Evolutionary conservation across 2,888 invertebrate genomes (phyloP), one percentile per base, ranked within the genome.

Genomic region (Drosophila seclusa): DNA sequence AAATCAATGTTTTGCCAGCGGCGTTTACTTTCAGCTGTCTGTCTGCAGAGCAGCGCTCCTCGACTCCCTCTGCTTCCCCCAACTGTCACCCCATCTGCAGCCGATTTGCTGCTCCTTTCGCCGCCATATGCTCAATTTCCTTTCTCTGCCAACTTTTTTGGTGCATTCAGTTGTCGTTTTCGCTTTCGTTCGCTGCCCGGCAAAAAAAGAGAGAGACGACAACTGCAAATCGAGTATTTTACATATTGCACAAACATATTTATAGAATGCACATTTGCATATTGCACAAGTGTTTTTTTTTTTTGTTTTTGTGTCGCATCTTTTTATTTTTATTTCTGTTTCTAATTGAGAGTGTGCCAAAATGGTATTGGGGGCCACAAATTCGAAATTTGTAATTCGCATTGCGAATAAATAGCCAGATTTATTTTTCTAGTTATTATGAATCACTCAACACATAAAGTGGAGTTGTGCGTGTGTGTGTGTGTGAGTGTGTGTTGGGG

Each of bases 261-360:
- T 83, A 87, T 83, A 83, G 83, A 85, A 87, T 87, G 75, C 65
- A 59, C 48, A 78, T 78, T 78, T 78, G 78, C 74, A 78, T 78
- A 75, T 61, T 63, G 60, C 62, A 62, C 55, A 57, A 73, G 62
- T 45, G 38, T 13, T 27, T 36, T 31, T 24, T 38, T 24, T 45
- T 61, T 24, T 45, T n/a, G n/a, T 61, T 24, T 49, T 64, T 42
- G 31, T 48, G 45, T 54, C 58, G 24, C 21, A 16, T 45, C 21
- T 45, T 45, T 24, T 45, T 45, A 27, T 2, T 38, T 61, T 5
- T 57, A 8, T 50, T 54, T 34, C 21, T 68, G 55, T 76, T 65
- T 61, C 64, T 80, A 76, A 78, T 71, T 78, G 76, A 80, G 48
- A 79, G 31, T 58, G 40, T 76, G 85, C 83, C 83, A 87, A 83